Base-by-base conservation (phyloP, 2,113 vertebrate species). In the Merops nubicus region DNA sequence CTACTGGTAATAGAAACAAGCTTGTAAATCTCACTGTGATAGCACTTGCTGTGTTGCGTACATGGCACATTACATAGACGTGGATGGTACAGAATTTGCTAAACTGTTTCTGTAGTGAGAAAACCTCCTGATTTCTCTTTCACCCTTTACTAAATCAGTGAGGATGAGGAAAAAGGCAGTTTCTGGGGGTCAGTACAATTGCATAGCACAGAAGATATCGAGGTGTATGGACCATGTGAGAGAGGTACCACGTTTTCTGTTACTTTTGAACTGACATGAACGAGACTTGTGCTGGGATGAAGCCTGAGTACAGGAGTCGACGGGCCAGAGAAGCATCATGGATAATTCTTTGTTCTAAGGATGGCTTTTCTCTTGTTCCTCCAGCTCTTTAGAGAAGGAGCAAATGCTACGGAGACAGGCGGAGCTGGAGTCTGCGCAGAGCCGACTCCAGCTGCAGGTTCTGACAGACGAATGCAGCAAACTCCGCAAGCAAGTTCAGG, bases 341-440 rank as follows among this genome's bases (percentile, higher is more conserved):
- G 33, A 4, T 76, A 73, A 33, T 40, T n/a, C 42, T 60, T 43
- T 36, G 10, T 26, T 22, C 36, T 95, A 34, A 94, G 48, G 17
- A 9, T 47, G 50, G 29, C 36, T 31, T 48, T 91, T 50, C 11
- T 82, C 18, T 54, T 8, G 5, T 91, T 38, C 14, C 15, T 88
- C 9, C 86, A 99, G 99, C 91, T 98, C 98, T 88, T 96, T 99
- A 88, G 97, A 98, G 65, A 98, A 98, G 96, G 99, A 99, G 91
- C 98, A 99, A 73, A 96, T 86, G 81, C 75, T 99, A 60, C 97
- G 99, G 73, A 98, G 98, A 57, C 98, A 98, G 69, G 99, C 99
- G 1, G 99, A 99, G 93, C 96, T 99, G 96, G 99, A 99, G 65
- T 99, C 99, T 0, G 99, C 99, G 6, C 98, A 99, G 97, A 99